Conservation (phyloP, 2,797 vertebrate species). For the Borostomias antarcticus region DNA sequence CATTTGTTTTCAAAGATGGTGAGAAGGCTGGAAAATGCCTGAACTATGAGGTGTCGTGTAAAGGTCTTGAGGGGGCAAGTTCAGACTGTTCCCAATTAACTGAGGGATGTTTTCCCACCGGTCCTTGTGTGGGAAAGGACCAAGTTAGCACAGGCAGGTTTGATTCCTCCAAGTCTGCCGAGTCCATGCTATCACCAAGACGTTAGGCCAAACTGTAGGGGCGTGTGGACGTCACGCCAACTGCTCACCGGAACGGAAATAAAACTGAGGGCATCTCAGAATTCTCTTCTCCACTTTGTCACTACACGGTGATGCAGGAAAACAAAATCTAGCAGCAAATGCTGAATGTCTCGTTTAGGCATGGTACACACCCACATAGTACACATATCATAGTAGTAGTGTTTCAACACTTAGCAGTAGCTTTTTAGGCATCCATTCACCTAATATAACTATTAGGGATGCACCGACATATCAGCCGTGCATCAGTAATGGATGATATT, state of each 20-base stretch:
- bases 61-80: conserved; percentile 3
- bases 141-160: background rate
- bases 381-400: too few relatives aligned
- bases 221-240: background rate
- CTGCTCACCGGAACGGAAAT: background rate
- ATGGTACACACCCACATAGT: too few relatives aligned
- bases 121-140: background rate
- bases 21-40: too few relatives aligned
- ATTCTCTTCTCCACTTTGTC: conserved; percentile 70
- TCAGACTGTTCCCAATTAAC: background rate
- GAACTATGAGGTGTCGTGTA: background rate
- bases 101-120: conserved; percentile 1
- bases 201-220: background rate
- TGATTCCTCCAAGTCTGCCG: background rate
- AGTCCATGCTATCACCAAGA: background rate
- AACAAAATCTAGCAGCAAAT: too few relatives aligned
- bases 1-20: conserved; percentile 1
- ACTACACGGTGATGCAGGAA: conserved; percentile 7
- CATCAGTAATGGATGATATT: too few relatives aligned
- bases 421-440: too few relatives aligned
- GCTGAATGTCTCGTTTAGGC: too few relatives aligned
- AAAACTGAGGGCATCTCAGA: conserved; percentile 34
- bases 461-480: too few relatives aligned
- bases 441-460: too few relatives aligned
- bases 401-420: too few relatives aligned